These are phyloP conservation scores for Papilio glaucus DNA, from an alignment of 1,140 invertebrate species.

Conservation along the genomic window DNA sequence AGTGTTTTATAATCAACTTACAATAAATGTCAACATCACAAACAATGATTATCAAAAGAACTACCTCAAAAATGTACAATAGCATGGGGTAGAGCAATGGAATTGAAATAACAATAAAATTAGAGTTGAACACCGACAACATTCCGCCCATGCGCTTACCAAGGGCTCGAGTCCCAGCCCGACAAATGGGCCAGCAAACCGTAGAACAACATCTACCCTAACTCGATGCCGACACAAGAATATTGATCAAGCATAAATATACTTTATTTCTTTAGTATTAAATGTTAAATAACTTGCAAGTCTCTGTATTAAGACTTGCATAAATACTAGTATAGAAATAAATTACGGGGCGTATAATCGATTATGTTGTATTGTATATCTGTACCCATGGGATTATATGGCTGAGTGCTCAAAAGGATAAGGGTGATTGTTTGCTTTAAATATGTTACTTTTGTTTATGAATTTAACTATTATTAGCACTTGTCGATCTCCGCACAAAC, in stretches of 20 bases:
- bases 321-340: conserved; percentile 55
- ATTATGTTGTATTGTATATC: conserved; percentile 72
- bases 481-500: background rate
- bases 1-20: conserved; percentile 55
- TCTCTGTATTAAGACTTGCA: background rate
- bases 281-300: background rate
- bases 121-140: conserved; percentile 68
- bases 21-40: conserved; percentile 60
- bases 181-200: conserved; percentile 71
- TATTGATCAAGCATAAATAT: conserved; percentile 41
- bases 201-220: conserved; percentile 45
- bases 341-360: conserved; percentile 74
- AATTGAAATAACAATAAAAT: conserved; percentile 79
- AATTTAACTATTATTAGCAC: conserved; percentile 38
- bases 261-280: conserved; percentile 40
- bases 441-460: conserved; percentile 48
- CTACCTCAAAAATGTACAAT: conserved; percentile 47
- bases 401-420: conserved; percentile 54
- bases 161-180: conserved; percentile 48
- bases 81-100: conserved; percentile 58
- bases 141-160: conserved; percentile 69
- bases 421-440: conserved; percentile 56
- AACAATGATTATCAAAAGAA: conserved; percentile 67
- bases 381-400: conserved; percentile 63
- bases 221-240: conserved; percentile 1